Base-by-base conservation (phyloP, 92 coral and sea anemone genomes). In the Porites divaricata region DNA sequence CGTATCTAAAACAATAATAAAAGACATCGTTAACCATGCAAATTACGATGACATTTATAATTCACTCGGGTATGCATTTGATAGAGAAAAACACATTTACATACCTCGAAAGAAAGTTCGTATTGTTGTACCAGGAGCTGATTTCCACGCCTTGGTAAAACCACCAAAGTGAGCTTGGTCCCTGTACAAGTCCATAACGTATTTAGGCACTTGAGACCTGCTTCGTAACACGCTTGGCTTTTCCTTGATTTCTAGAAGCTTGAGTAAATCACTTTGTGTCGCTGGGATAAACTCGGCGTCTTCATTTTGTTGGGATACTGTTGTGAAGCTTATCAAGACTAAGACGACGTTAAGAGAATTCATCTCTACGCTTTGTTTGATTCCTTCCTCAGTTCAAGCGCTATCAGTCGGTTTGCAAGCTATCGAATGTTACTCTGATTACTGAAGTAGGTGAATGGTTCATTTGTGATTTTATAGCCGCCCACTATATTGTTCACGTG, bases 41-140 rank as follows among this genome's bases (percentile, higher is more conserved):
- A 67, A 79, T 79, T 16, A 67, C 13, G 75, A 67, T 67, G 52
- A 79, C 53, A 67, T 79, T 79, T 68, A 78, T 67, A 67, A 79
- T 79, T 21, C 41, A 79, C 64, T 17, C 84, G 41, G 59, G 28
- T 51, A 67, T 54, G 24, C 73, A 52, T 54, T 75, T 80, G 11
- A 54, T 23, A 80, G 13, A 22, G 12, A 75, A 68, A 68, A 65
- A 69, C 59, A 73, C 41, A 73, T 45, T 63, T 68, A 76, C 92
- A 57, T 76, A 93, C 96, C 96, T 93, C 95, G 86, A 63, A 94
- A 94, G 92, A 94, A 94, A 25, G 95, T 94, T 16, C 98, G 92
- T 58, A 94, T 89, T 23, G 93, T 94, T 57, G 84, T 87, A 22
- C 92, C 95, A 9, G 98, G 92, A 15, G 92, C 81, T 25, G 90